phyloP scores from a whole-genome alignment of 2,888 invertebrate species.

The Phasia obesa region DNA sequence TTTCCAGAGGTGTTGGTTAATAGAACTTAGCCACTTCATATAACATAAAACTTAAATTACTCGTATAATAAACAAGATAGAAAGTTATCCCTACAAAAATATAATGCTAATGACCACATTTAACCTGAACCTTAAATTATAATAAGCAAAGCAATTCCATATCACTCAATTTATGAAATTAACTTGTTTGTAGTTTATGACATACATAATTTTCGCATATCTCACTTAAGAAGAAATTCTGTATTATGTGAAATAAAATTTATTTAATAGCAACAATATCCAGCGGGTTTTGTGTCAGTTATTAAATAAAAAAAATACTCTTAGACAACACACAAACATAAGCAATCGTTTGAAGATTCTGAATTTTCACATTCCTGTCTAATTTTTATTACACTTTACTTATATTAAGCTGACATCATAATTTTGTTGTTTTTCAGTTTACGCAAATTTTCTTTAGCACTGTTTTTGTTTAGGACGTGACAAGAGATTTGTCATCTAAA shows the following conservation, averaged over 20 bases:
- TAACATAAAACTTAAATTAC: no score
- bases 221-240: conserved; percentile 29
- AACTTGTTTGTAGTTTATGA: conserved; percentile 17
- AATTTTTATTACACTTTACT: conserved; percentile 38
- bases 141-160: background rate
- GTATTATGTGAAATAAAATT: background rate
- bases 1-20: no score
- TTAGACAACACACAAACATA: background rate
- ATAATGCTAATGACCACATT: no score
- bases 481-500: conserved; percentile 53
- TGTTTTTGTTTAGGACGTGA: conserved; percentile 50
- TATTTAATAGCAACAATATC: background rate
- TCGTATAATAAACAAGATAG: no score
- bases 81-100: no score
- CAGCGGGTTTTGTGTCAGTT: conserved; percentile 17
- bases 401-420: conserved; percentile 61
- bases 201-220: conserved; percentile 30
- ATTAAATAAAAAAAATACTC: background rate
- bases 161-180: background rate
- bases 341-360: conserved; percentile 20
- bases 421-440: conserved; percentile 6
- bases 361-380: conserved; percentile 35
- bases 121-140: background rate
- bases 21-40: no score
- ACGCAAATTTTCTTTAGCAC: conserved; percentile 33